A percentile compares a stretch with the other conserved stretches of the same genome.
phyloP scores from a whole-genome alignment of 2,888 invertebrate species.

The Ferrisia virgata region DNA sequence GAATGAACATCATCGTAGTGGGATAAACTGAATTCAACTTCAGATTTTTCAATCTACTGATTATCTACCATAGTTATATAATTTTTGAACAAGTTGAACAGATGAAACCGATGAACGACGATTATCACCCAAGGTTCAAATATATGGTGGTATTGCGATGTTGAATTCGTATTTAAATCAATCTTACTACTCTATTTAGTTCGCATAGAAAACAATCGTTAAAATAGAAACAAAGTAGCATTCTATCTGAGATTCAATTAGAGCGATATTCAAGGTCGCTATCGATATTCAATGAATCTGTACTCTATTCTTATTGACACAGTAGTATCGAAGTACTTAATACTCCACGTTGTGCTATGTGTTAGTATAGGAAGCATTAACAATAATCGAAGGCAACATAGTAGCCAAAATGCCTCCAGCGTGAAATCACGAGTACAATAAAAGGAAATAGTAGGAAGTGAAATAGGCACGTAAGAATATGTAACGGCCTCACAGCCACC shows the following conservation, averaged over 20 bases:
- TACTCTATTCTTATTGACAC: background rate
- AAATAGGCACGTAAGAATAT: background rate
- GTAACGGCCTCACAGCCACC: background rate
- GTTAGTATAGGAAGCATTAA: background rate
- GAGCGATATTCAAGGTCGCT: background rate
- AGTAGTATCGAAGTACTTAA: background rate
- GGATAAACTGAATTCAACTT: no score
- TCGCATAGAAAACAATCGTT: background rate
- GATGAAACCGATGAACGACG: no score
- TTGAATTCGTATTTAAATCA: background rate
- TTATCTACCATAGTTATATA: no score
- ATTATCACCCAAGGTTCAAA: no score
- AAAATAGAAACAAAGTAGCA: background rate
- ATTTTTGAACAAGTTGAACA: no score
- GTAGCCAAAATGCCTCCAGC: slow-evolving; percentile 4
- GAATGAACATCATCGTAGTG: no score
- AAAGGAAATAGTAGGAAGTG: background rate
- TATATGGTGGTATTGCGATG: background rate
- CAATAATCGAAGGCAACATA: slow-evolving; percentile 16
- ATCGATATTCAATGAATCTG: background rate
- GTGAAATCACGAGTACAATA: background rate
- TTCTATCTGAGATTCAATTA: background rate
- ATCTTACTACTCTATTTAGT: background rate
- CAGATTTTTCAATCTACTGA: no score
- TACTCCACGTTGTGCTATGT: background rate